Conservation (phyloP, 2,797 vertebrate genomes). For the Danio aesculapii region DNA sequence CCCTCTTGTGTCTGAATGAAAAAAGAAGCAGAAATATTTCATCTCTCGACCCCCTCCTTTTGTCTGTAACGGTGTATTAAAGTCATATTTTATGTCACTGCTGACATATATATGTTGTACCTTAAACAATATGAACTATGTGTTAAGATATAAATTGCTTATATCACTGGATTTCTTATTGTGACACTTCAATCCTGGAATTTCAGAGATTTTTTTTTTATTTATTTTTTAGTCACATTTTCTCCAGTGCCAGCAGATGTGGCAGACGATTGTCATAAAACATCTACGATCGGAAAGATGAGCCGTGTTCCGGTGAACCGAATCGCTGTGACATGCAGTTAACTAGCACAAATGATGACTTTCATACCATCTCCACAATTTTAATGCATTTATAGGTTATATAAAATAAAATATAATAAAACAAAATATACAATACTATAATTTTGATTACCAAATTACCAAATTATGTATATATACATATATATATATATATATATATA, state of each 20-base stretch:
- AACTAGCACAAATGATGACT: conserved; percentile 13
- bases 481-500: too few relatives aligned
- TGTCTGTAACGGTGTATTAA: conserved; percentile 82
- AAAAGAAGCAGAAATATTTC: conserved; percentile 74
- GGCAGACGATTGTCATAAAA: conserved; percentile 40
- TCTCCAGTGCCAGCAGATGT: conserved; percentile 77
- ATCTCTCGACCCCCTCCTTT: conserved; percentile 73
- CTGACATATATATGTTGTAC: conserved; percentile 83
- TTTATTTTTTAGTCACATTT: conserved; percentile 83
- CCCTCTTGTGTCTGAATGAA: conserved; percentile 62
- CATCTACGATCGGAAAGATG: conserved; percentile 37
- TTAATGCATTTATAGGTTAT: neutral
- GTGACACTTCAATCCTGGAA: conserved; percentile 82
- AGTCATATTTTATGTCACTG: conserved; percentile 82
- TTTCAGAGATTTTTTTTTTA: conserved; percentile 73
- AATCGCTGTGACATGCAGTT: neutral
- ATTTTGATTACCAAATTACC: too few relatives aligned
- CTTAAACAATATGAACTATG: conserved; percentile 88
- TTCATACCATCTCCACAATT: neutral
- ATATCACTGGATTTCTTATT: conserved; percentile 83
- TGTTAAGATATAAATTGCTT: conserved; percentile 89
- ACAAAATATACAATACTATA: too few relatives aligned
- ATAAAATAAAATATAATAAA: too few relatives aligned
- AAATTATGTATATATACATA: too few relatives aligned
- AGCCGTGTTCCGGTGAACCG: conserved; percentile 41